Evolutionary conservation across 2,113 vertebrate genomes (phyloP).

Genomic region (Microcebus murinus): DNA sequence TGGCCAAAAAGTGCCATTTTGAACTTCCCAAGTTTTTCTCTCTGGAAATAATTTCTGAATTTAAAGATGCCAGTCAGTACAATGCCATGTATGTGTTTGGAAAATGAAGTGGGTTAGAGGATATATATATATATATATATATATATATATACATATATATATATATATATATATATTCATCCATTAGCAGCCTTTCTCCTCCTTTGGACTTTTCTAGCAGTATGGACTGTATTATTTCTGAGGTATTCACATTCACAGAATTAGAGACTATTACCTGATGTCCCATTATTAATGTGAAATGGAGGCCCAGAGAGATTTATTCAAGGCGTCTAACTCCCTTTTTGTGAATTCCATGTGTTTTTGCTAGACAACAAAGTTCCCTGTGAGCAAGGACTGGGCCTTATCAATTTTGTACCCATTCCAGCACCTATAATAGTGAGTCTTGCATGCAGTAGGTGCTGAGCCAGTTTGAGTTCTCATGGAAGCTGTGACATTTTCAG

Average conservation of each 20-base stretch:
- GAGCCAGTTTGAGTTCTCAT: constrained; percentile 2
- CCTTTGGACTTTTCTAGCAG: not conserved
- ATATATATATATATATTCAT: not conserved
- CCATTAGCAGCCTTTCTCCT: not conserved
- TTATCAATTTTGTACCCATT: not conserved
- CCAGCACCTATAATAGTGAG: not conserved
- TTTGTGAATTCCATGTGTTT: not conserved
- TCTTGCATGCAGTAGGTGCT: not conserved
- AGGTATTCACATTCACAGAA: not conserved
- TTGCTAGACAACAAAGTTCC: not conserved
- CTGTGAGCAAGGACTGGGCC: not conserved
- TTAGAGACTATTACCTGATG: not conserved
- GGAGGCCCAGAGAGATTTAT: not conserved
- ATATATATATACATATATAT: not conserved
- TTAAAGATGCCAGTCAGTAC: not conserved
- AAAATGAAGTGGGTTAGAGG: not conserved
- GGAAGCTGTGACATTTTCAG: not conserved
- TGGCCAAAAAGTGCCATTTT: not conserved
- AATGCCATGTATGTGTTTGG: not conserved
- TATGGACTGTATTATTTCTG: not conserved
- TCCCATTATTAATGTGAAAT: not conserved
- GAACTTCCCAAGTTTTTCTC: not conserved
- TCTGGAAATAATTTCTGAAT: not conserved
- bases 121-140: not conserved
- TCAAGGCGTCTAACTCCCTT: not conserved